Conservation (phyloP, 2,888 invertebrate genomes). For the Drosophila sordidula region DNA sequence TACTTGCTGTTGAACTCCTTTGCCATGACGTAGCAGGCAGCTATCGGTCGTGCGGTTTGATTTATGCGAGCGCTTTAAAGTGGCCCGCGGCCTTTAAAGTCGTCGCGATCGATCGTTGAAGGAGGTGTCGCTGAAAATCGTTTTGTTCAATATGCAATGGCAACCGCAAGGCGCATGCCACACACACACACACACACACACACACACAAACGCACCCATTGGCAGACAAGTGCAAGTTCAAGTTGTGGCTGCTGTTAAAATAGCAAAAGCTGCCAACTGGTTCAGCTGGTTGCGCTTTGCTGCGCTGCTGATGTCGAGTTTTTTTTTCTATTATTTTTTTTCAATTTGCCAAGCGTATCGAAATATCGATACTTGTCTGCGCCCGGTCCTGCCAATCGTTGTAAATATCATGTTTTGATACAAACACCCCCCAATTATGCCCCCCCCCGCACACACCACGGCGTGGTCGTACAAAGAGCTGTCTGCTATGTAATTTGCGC, state of each 20-base stretch:
- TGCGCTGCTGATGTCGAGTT: slow-evolving; percentile 1
- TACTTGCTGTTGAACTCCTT: not conserved
- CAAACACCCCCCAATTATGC: slow-evolving; percentile 4
- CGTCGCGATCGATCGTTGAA: slow-evolving; percentile 41
- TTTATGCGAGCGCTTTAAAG: slow-evolving; percentile 56
- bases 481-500: slow-evolving; percentile 66
- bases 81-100: slow-evolving; percentile 41
- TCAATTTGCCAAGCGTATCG: slow-evolving; percentile 37
- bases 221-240: slow-evolving; percentile 48
- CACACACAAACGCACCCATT: slow-evolving; percentile 10
- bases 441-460: not conserved
- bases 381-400: slow-evolving; percentile 29
- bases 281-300: slow-evolving; percentile 35
- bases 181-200: no score
- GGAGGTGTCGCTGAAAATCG: slow-evolving; percentile 54
- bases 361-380: slow-evolving; percentile 27
- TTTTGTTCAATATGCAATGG: slow-evolving; percentile 44
- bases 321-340: slow-evolving; percentile 24
- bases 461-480: slow-evolving; percentile 36
- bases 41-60: slow-evolving; percentile 49
- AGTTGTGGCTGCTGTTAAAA: slow-evolving; percentile 28
- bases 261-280: slow-evolving; percentile 35
- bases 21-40: slow-evolving; percentile 30
- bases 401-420: slow-evolving; percentile 41
- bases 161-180: slow-evolving; percentile 27